These are phyloP conservation scores for Salvelinus sp. DNA, from an alignment of 2,113 vertebrate species.

Conservation along the genomic window DNA sequence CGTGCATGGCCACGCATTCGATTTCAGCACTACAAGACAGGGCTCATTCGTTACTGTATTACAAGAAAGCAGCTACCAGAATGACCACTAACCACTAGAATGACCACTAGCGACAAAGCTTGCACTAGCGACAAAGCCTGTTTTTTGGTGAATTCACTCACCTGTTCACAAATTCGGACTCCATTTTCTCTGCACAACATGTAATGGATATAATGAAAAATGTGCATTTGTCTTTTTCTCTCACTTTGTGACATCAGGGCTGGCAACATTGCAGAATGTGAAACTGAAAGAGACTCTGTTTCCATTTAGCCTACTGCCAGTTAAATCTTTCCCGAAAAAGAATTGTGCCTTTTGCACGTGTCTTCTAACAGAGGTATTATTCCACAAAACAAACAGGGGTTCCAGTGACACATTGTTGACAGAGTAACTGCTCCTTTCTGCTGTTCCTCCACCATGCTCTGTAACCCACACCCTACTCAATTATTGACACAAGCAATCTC, in stretches of 20 bases:
- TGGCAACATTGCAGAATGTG: background rate
- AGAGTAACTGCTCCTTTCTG: background rate
- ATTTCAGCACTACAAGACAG: too few relatives aligned
- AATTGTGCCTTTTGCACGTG: background rate
- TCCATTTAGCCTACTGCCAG: background rate
- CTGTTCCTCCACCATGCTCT: background rate
- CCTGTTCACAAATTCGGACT: too few relatives aligned
- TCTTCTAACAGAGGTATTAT: background rate
- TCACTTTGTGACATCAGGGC: background rate
- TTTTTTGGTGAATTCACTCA: background rate
- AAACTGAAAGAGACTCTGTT: background rate
- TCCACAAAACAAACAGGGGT: background rate
- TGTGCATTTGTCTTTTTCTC: background rate
- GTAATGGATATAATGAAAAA: background rate
- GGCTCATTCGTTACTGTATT: background rate
- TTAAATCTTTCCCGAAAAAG: background rate
- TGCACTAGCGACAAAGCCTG: background rate
- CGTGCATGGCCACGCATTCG: too few relatives aligned
- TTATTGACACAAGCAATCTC: background rate
- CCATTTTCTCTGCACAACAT: background rate
- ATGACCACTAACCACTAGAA: too few relatives aligned
- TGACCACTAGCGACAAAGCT: too few relatives aligned
- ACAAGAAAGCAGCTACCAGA: background rate
- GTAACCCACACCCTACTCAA: background rate
- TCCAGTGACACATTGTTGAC: background rate